phyloP scores from a whole-genome alignment of 2,888 invertebrate genomes.

The Mesorhabditis belari region DNA sequence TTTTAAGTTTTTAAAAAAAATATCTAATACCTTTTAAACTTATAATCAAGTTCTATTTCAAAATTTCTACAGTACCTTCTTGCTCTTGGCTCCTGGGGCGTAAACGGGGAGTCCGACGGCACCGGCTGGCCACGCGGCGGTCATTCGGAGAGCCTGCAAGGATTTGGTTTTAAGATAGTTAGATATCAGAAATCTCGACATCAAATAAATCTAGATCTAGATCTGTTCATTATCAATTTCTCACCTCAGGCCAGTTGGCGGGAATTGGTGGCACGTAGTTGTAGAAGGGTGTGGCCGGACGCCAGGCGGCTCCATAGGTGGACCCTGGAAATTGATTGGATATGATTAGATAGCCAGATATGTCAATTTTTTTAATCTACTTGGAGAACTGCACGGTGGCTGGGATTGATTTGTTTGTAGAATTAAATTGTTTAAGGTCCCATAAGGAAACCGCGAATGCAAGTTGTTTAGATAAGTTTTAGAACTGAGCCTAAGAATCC shows the following conservation, averaged over 20 bases:
- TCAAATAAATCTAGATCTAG: neutral
- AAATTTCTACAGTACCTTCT: slow-evolving; percentile 8
- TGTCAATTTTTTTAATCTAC: no score
- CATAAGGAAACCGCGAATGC: no score
- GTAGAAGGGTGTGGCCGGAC: slow-evolving; percentile 52
- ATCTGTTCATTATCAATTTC: neutral
- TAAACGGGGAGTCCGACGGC: slow-evolving; percentile 39
- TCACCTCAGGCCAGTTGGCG: slow-evolving; percentile 45
- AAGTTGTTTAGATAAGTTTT: no score
- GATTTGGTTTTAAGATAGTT: neutral
- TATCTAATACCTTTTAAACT: neutral
- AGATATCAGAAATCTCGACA: neutral
- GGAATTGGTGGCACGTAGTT: slow-evolving; percentile 53
- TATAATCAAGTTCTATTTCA: no score
- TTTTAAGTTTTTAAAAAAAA: neutral
- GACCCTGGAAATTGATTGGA: slow-evolving; percentile 37
- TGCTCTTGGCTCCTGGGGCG: slow-evolving; percentile 16
- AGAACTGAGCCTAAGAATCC: no score
- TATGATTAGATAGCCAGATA: no score
- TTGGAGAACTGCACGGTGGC: no score
- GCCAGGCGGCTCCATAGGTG: slow-evolving; percentile 51
- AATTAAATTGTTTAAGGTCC: no score
- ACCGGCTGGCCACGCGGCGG: slow-evolving; percentile 44
- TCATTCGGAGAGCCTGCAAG: slow-evolving; percentile 30
- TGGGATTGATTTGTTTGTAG: no score